Evolutionary conservation across 2,797 vertebrate species (phyloP), one percentile per base, ranked within the genome.

Genomic region (Sebastiscus tertius): DNA sequence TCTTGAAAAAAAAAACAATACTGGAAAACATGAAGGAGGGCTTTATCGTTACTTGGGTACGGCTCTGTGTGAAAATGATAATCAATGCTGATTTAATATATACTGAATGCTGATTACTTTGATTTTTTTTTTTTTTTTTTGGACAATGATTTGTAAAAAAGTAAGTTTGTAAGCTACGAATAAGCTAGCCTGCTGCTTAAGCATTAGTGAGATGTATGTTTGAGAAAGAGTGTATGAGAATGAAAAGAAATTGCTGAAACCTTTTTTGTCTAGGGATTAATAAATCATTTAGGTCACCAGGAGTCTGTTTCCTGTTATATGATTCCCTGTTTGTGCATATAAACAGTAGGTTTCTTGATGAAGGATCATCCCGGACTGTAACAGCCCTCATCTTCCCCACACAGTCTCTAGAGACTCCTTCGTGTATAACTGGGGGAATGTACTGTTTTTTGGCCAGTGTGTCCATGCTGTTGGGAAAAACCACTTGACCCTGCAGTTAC

Each of bases 121-220:
- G 73, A 64, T 91, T 89, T 90, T 90, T 93, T 31, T 87, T 89
- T 92, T 92, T 42, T 88, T 46, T 46, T 42, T 42, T 42, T 42
- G 42, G 92, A 93, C 90, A 86, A 91, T 95, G 89, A 96, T 96
- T 96, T 95, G 93, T 95, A 94, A 93, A 94, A 49, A 93, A 87
- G 86, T 87, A 89, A 88, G 89, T 88, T 95, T 95, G 93, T 94
- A 95, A 94, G 93, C 88, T 94, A 88, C 73, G 39, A 93, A 93
- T 95, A 95, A 95, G 93, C 93, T 95, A 94, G 92, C 89, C 83
- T 92, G 93, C 93, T 94, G 94, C 94, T 94, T 94, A 89, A 88
- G 72, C 84, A 87, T 92, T 91, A 88, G 83, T 89, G 88, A 89
- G 81, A 87, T 62, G 93, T 85, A 83, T 92, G 92, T 89, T 90